These are phyloP conservation scores for Pituophis catenifer DNA, from an alignment of 2,113 vertebrate species.

Conservation along the genomic window DNA sequence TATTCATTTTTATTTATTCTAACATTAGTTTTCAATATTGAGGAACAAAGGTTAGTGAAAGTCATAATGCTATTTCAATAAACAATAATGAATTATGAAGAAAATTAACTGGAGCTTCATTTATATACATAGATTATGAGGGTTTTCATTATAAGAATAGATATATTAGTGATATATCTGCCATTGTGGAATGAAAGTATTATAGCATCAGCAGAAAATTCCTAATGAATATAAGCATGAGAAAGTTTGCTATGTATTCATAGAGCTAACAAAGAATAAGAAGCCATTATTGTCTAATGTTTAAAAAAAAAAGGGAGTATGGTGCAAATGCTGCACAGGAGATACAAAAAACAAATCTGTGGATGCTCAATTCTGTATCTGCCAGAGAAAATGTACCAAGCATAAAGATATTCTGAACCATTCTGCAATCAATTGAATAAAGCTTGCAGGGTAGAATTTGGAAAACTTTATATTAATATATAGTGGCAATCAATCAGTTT, in stretches of 20 bases:
- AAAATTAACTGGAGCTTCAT: background rate
- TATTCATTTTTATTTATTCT: background rate
- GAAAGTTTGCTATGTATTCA: background rate
- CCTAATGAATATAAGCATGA: background rate
- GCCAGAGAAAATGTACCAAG: background rate
- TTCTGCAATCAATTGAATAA: background rate
- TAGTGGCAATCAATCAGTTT: background rate
- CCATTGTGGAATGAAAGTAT: background rate
- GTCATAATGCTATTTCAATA: background rate
- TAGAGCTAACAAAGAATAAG: background rate
- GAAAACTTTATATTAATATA: background rate
- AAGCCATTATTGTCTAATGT: background rate
- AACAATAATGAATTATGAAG: background rate
- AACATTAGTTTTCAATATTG: background rate
- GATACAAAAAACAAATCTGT: background rate
- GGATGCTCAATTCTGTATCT: background rate
- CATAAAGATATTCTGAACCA: background rate
- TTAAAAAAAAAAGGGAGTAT: background rate
- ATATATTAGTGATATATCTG: background rate
- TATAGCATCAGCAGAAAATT: background rate
- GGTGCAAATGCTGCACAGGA: background rate
- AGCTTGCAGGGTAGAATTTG: background rate
- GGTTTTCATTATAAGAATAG: background rate
- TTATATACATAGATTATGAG: background rate
- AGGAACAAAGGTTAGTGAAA: background rate